Percentiles rank a stretch among this genome's conserved stretches.
These are phyloP conservation scores for Dendronephthya gigantea DNA, from an alignment of 64 coral and sea anemone species.

Conservation along the genomic window DNA sequence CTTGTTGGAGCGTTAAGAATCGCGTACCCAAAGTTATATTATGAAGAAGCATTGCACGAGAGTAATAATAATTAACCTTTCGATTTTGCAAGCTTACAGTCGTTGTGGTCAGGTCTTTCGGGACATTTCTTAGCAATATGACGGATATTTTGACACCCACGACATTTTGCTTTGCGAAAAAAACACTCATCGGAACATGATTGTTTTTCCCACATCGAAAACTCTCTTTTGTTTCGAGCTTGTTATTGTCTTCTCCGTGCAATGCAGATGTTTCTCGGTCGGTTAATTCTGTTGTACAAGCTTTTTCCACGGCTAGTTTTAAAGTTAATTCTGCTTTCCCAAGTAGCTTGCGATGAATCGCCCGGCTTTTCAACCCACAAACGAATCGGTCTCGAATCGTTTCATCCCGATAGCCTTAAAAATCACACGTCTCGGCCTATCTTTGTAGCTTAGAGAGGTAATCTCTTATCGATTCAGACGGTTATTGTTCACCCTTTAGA, in stretches of 20 bases:
- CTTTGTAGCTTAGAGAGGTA: constrained; percentile 33
- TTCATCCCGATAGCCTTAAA: constrained; percentile 28
- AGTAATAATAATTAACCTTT: too few species aligned
- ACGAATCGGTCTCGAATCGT: constrained; percentile 29
- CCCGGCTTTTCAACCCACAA: constrained; percentile 31
- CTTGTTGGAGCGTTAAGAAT: too few species aligned
- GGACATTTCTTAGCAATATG: constrained; percentile 20
- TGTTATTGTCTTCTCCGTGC: constrained; percentile 3
- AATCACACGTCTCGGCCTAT: constrained; percentile 48
- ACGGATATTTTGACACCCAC: constrained; percentile 18
- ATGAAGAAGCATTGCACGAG: too few species aligned
- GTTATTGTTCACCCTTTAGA: constrained; percentile 48
- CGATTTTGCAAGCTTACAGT: neutral
- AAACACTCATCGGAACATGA: constrained; percentile 8
- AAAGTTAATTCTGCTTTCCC: neutral
- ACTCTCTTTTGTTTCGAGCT: constrained; percentile 15
- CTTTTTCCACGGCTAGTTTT: too few species aligned
- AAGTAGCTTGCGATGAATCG: constrained; percentile 18
- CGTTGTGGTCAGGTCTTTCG: constrained; percentile 3
- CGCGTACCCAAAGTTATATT: too few species aligned
- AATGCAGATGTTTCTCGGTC: constrained; percentile 15
- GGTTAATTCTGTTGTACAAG: constrained; percentile 23
- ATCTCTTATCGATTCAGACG: constrained; percentile 27
- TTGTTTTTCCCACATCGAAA: constrained; percentile 27
- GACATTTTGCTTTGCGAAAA: neutral